Conservation (phyloP, 2,888 invertebrate species). For the Chaitophorus viminalis region DNA sequence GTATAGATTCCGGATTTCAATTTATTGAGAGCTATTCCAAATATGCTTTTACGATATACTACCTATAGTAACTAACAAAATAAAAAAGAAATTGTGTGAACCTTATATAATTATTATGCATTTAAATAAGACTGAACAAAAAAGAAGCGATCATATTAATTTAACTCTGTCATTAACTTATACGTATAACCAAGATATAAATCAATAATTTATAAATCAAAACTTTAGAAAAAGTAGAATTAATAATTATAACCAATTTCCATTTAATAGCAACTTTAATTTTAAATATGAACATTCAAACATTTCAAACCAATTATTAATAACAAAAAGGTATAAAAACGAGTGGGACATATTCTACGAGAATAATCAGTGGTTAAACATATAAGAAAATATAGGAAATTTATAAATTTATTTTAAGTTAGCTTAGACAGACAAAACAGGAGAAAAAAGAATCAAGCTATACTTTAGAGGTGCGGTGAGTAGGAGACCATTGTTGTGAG, state of each 20-base stretch:
- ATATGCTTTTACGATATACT: background rate
- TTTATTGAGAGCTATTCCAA: background rate
- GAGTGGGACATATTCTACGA: background rate
- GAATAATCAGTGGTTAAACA: background rate
- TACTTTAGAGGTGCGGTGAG: constrained; percentile 45
- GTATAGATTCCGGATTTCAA: background rate
- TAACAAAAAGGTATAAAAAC: background rate
- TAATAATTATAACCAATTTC: no score
- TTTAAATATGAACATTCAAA: background rate
- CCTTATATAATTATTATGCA: background rate
- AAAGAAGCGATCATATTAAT: background rate
- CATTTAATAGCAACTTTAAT: background rate
- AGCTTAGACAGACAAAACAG: constrained; percentile 12
- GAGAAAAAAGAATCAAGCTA: constrained; percentile 56
- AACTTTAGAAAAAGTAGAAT: background rate
- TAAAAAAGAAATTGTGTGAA: background rate
- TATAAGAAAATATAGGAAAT: constrained; percentile 20
- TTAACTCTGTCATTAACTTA: background rate
- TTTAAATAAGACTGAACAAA: background rate
- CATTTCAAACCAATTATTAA: background rate
- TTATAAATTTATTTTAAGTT: constrained; percentile 35
- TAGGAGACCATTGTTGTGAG: constrained; percentile 57
- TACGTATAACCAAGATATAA: background rate
- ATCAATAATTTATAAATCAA: background rate
- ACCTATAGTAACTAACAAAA: background rate